Evolutionary conservation across 2,113 vertebrate species (phyloP), one percentile per base, ranked within the genome.

Genomic region (Triplophysa dalaica): DNA sequence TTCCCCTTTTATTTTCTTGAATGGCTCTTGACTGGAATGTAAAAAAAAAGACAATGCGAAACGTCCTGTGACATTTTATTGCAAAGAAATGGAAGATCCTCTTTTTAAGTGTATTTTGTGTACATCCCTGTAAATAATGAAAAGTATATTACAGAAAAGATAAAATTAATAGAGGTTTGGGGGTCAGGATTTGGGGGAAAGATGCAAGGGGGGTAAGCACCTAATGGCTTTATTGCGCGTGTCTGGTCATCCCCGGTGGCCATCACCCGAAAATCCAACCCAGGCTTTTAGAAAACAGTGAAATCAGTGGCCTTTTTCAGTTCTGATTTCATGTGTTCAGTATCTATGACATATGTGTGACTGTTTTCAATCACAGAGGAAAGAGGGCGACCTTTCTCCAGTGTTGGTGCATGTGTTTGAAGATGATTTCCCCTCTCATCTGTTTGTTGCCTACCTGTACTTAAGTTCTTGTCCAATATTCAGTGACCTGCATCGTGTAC

Each of bases 101-200:
- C 92, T 88, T 88, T 93, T 92, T 91, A 88, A 93, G 90, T 92
- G 92, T 94, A 93, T 93, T 93, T 93, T 94, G 91, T 94, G 92
- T 93, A 93, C 90, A 92, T 93, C 91, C 82, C 83, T 93, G 92
- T 94, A 94, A 93, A 93, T 94, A 93, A 87, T 91, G 86, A 90
- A 89, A 89, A 91, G 87, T 84, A 86, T 84, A 84, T 82, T 75
- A 75, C 77, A 70, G 56, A 63, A 88, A 81, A 88, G 87, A 84
- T 91, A 83, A 91, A 81, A 90, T 82, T 92, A 86, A 91, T 91
- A 79, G 88, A 83, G 90, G 87, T 85, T 80, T 52, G 60, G 87
- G 33, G 88, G 75, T 84, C 82, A 85, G 85, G 81, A 13, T 73
- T 73, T 76, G 87, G 85, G 82, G 79, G 68, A 81, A 86, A 29